Evolutionary conservation across 2,113 vertebrate species (phyloP), one percentile per base, ranked within the genome.

Genomic region (Rynchops niger): DNA sequence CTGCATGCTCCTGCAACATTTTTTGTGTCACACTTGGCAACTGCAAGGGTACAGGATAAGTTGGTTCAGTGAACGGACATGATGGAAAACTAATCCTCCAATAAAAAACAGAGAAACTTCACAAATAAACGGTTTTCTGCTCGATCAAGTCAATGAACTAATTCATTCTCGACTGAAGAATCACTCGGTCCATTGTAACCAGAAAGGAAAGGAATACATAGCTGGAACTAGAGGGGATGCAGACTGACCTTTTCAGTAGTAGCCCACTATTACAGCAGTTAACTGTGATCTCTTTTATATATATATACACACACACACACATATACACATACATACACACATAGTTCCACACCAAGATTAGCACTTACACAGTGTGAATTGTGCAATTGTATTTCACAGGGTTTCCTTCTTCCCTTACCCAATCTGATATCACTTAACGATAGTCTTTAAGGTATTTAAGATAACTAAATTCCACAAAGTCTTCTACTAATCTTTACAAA

Each of bases 101-200:
- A 36, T n/a, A 23, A 67, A 86, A 90, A 84, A 0, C 8, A 55
- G 29, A 82, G 34, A 49, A 95, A 79, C 61, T 38, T 69, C 62
- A 90, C 66, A 91, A 83, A 86, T 50, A 76, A 83, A 71, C 85
- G 0, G 3, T 66, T 62, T 91, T 80, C 36, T 96, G 49, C 66
- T 79, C 66, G 19, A 79, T 90, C 40, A 65, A 82, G 58, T 96
- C 96, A 96, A 92, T 78, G 86, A 96, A 85, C 16, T 53, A 87
- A 95, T 92, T 96, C 78, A 96, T 96, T 91, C 62, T 80, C 0
- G 0, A 49, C 66, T 73, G 70, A 93, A 82, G 66, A 88, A 93
- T 90, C 78, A 85, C 62, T 91, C 27, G 22, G 66, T 43, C 40
- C 81, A 61, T 50, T 94, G 82, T 85, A 90, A 81, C 8, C 38